These are phyloP conservation scores for Andinoacara biseriatus DNA, from an alignment of 2,113 vertebrate species.

Conservation along the genomic window DNA sequence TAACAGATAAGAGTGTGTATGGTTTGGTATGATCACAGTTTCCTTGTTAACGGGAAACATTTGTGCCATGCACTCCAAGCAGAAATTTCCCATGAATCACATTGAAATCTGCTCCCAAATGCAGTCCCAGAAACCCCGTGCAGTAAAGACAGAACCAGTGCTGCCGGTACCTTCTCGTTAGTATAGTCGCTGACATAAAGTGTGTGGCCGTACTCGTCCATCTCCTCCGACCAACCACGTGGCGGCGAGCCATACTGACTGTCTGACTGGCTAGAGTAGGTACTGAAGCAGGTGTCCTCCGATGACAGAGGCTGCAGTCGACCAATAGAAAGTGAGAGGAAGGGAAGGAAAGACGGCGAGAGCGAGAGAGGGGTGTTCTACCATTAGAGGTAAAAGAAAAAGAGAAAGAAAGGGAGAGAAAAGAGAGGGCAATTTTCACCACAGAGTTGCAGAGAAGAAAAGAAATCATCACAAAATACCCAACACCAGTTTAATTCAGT, in stretches of 20 bases:
- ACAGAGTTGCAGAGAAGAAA: conserved; percentile 7
- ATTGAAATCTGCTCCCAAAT: neutral
- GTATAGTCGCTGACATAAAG: conserved; percentile 97
- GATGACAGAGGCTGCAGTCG: conserved; percentile 87
- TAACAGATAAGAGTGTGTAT: neutral
- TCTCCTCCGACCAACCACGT: conserved; percentile 94
- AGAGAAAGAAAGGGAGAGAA: neutral
- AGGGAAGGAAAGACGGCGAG: conserved; percentile 64
- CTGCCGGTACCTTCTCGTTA: conserved; percentile 92
- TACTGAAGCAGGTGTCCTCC: conserved; percentile 90
- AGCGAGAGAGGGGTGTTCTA: conserved; percentile 72
- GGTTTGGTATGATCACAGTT: neutral
- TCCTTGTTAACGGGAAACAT: neutral
- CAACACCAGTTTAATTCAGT: conserved; percentile 18
- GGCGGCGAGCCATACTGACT: conserved; percentile 94
- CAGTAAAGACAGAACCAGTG: conserved; percentile 13
- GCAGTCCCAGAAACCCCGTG: neutral
- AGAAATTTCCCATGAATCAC: neutral
- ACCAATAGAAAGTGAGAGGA: conserved; percentile 71
- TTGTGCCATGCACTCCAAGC: neutral
- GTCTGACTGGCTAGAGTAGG: conserved; percentile 93
- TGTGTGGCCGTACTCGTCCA: conserved; percentile 93
- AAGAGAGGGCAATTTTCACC: conserved; percentile 43
- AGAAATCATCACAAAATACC: conserved; percentile 1
- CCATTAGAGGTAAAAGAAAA: neutral